phyloP scores from a whole-genome alignment of 2,113 vertebrate genomes.

The Oryzias woworae region DNA sequence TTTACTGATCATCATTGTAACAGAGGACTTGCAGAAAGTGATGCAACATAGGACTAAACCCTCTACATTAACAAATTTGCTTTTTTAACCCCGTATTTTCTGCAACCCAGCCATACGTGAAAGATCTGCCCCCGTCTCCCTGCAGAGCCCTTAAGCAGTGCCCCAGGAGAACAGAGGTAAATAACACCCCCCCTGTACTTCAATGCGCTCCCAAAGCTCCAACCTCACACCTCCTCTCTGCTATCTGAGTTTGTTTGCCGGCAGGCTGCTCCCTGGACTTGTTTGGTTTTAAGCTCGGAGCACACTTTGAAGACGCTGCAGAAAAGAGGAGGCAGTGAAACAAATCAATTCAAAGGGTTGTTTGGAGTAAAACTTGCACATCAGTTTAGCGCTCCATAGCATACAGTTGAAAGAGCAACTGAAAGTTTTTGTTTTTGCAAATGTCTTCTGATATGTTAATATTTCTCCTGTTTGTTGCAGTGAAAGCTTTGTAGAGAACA shows the following conservation, averaged over 20 bases:
- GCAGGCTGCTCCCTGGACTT: conserved; percentile 47
- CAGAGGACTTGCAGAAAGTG: conserved; percentile 1
- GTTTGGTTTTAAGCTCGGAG: conserved; percentile 33
- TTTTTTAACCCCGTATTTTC: conserved; percentile 2
- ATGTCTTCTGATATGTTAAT: conserved; percentile 13
- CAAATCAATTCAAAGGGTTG: conserved; percentile 36
- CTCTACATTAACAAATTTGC: neutral
- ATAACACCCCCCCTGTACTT: conserved; percentile 47
- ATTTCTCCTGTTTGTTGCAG: conserved; percentile 38
- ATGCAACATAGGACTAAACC: too few relatives aligned
- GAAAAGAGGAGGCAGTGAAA: conserved; percentile 11
- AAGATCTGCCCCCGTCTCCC: conserved; percentile 13
- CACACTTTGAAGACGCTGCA: conserved; percentile 34
- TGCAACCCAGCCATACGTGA: conserved; percentile 10
- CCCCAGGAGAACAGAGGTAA: conserved; percentile 66
- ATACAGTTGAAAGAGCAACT: neutral
- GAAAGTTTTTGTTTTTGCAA: neutral
- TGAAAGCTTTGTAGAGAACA: conserved; percentile 49
- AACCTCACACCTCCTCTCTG: conserved; percentile 13
- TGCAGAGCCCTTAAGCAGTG: conserved; percentile 40
- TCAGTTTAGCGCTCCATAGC: neutral
- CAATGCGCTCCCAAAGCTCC: conserved; percentile 26
- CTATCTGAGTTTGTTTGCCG: conserved; percentile 46
- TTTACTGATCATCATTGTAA: too few relatives aligned
- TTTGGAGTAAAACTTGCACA: neutral